Evolutionary conservation across 2,113 vertebrate species (phyloP), one percentile per base, ranked within the genome.

Genomic region (Silurus meridionalis): DNA sequence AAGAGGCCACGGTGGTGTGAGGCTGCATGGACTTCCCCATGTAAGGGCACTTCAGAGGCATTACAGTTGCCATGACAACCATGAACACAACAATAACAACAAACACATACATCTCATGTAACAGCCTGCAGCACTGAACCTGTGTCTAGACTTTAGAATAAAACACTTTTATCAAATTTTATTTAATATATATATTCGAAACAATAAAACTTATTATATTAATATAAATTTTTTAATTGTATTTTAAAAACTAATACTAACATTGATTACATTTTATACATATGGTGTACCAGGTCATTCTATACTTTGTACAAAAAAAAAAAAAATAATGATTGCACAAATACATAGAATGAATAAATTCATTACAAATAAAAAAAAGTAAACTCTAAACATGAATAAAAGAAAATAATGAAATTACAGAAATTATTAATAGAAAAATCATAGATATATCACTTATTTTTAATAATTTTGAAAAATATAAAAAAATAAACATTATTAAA

Each of bases 31-130:
- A 83, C 72, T 66, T 85, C 75, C 50, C 71, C n/a, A 58, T 80
- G 37, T 50, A 85, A 82, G 77, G 14, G 48, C 10, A 83, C 85
- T 82, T 88, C 88, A 88, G 85, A 90, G 58, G 64, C 66, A 80
- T 57, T 28, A 28, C 53, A 55, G 53, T 46, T 81, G 67, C 75
- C 60, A 83, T 75, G 21, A 67, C 21, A 46, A 69, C 37, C 10
- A 37, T 37, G 37, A 37, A 37, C 37, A 57, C 53, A 66, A 83
- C 57, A 83, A 37, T 64, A 82, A 37, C 74, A 84, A 28, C 48
- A 72, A 46, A 37, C 2, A 37, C 37, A 37, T 37, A 37, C 37
- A 37, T 37, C 37, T 37, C 37, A 37, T 37, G 8, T 6, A 52
- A 11, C 46, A 52, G 21, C 9, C 37, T 37, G 37, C 37, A 37